phyloP scores from a whole-genome alignment of 2,888 invertebrate species.

The Limenitis arthemis region DNA sequence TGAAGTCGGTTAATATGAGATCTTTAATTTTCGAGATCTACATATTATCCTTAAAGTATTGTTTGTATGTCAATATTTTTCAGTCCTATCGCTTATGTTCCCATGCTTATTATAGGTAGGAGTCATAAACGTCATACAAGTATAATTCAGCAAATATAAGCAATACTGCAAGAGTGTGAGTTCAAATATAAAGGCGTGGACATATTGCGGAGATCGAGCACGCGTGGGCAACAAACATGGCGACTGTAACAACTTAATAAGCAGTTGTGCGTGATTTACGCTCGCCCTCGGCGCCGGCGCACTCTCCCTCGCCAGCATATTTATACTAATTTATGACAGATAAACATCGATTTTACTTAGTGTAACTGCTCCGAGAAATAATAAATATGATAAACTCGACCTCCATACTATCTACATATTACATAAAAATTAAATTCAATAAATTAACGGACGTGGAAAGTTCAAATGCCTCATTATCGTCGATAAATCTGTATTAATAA shows the following conservation, averaged over 20 bases:
- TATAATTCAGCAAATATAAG: slow-evolving; percentile 30
- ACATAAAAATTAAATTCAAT: slow-evolving; percentile 9
- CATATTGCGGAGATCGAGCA: slow-evolving; percentile 41
- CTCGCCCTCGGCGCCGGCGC: slow-evolving; percentile 67
- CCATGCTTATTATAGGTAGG: too few species aligned
- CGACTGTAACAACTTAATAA: slow-evolving; percentile 69
- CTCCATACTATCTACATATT: neutral
- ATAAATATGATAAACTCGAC: slow-evolving; percentile 24
- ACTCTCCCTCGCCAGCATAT: slow-evolving; percentile 47
- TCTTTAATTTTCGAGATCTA: neutral
- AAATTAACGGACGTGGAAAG: slow-evolving; percentile 24
- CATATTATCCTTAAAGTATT: neutral
- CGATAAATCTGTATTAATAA: slow-evolving; percentile 35
- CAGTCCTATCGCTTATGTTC: neutral
- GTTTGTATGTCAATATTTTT: neutral
- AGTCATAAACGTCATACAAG: slow-evolving; percentile 7
- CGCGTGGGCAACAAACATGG: slow-evolving; percentile 64
- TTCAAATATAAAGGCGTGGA: slow-evolving; percentile 61
- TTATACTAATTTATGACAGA: slow-evolving; percentile 67
- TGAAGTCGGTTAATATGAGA: too few species aligned
- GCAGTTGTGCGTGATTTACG: slow-evolving; percentile 68
- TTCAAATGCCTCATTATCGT: slow-evolving; percentile 44
- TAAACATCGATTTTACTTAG: slow-evolving; percentile 57
- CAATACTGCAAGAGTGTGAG: slow-evolving; percentile 39
- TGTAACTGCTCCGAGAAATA: slow-evolving; percentile 32